Percentiles rank a stretch among this genome's conserved stretches.
These are phyloP conservation scores for Meganola albula DNA, from an alignment of 2,888 invertebrate genomes.

Conservation along the genomic window DNA sequence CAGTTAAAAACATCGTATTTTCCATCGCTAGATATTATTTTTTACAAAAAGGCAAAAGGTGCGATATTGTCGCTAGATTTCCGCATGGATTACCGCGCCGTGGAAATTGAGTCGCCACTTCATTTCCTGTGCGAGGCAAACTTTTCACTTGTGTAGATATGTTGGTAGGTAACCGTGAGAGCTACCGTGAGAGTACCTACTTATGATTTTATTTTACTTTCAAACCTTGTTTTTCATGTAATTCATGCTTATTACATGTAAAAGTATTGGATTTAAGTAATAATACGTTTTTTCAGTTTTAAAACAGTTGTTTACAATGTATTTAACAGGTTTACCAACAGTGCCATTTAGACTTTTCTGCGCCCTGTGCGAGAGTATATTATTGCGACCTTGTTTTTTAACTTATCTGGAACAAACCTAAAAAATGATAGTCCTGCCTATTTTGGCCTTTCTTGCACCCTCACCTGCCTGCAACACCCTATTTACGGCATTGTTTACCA, in stretches of 20 bases:
- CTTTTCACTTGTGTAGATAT: conserved; percentile 17
- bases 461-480: no score
- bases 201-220: neutral
- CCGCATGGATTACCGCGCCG: conserved; percentile 26
- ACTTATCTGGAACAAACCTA: no score
- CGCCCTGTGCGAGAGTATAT: no score
- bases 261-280: neutral
- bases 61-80: conserved; percentile 33
- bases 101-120: conserved; percentile 33
- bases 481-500: no score
- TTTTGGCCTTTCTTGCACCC: no score
- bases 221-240: neutral
- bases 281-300: neutral
- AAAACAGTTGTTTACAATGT: neutral
- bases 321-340: neutral
- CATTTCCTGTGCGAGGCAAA: conserved; percentile 29
- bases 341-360: no score
- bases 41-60: conserved; percentile 26
- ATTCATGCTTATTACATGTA: neutral
- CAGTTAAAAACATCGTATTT: no score
- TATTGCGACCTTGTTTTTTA: no score
- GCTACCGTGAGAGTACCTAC: no score
- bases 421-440: no score
- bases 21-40: conserved; percentile 9
- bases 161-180: no score